Evolutionary conservation across 2,888 invertebrate genomes (phyloP).

Genomic region (Epinotia demarniana): DNA sequence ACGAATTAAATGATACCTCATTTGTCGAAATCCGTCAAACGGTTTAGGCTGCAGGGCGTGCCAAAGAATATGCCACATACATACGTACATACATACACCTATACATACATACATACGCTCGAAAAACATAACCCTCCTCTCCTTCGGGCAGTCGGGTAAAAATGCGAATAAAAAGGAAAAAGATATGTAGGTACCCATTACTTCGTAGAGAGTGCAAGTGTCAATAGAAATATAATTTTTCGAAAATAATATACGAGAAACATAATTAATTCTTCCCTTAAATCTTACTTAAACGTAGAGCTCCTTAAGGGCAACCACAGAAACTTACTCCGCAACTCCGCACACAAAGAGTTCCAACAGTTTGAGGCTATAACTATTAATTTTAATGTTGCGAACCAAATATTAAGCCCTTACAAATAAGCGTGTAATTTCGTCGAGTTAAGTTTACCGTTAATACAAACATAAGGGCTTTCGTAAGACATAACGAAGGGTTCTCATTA

Average conservation of each 20-base stretch:
- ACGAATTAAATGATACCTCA: too few relatives aligned
- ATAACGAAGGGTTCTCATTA: slow-evolving; percentile 17
- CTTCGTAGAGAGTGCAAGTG: too few relatives aligned
- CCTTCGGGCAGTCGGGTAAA: too few relatives aligned
- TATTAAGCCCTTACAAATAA: slow-evolving; percentile 42
- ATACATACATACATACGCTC: too few relatives aligned
- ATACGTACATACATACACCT: too few relatives aligned
- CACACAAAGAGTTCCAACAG: slow-evolving; percentile 40
- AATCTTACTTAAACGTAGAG: slow-evolving; percentile 16
- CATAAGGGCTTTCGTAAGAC: slow-evolving; percentile 22
- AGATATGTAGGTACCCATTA: too few relatives aligned
- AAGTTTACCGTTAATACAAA: slow-evolving; percentile 33
- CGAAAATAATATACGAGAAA: background rate
- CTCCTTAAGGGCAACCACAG: slow-evolving; percentile 38
- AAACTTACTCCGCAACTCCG: slow-evolving; percentile 38
- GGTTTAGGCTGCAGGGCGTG: too few relatives aligned
- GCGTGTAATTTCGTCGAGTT: slow-evolving; percentile 37
- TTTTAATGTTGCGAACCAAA: slow-evolving; percentile 41
- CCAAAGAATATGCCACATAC: too few relatives aligned
- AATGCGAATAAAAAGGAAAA: too few relatives aligned
- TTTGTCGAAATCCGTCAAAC: too few relatives aligned
- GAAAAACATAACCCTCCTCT: too few relatives aligned
- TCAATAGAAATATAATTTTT: too few relatives aligned
- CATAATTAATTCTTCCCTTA: slow-evolving; percentile 3
- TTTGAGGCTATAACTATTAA: slow-evolving; percentile 41